Evolutionary conservation across 2,113 vertebrate genomes (phyloP), one percentile per base, ranked within the genome.

Genomic region (Chrysochloris asiatica): DNA sequence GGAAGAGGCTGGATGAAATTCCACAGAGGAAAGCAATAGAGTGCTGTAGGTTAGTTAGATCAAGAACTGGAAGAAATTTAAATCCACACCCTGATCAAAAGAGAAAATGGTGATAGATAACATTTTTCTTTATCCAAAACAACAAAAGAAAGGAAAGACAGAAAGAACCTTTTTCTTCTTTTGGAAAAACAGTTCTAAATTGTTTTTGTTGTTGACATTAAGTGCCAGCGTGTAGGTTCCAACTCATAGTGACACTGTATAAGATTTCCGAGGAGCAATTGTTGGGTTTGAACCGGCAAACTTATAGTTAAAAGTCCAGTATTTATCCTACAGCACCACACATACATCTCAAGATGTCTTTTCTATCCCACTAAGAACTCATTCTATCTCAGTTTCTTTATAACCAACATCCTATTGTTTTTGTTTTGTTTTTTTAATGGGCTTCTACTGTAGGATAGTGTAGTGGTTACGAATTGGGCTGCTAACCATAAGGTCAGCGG

Each of bases 71-170:
- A 59, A 33, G n/a, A 45, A 89, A 71, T 38, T 30, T 10, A 28
- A n/a, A 16, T 22, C 26, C 59, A 50, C 7, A 92, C 86, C 67
- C 12, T 63, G 38, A 72, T 89, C 92, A 86, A 76, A 83, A 94
- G 86, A 91, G 65, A 88, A 82, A 82, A 56, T 45, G 63, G 30
- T 47, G 9, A 48, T 6, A n/a, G 28, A 36, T 83, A 16, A 45
- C 33, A 59, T 30, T 85, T 76, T 72, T 91, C 77, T 88, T 91
- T 89, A 67, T 41, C 47, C 54, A 84, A 67, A 86, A 73, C 52
- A 65, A n/a, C 12, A 13, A 80, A 67, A 13, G 8, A 45, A 71
- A 94, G 30, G 17, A 88, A 59, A 45, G n/a, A 16, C 50, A 67
- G 59, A 43, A 47, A 79, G 88, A 76, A n/a, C 17, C 8, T 36